Base-by-base conservation (phyloP, 2,888 invertebrate species). In the Phorcus lineatus region DNA sequence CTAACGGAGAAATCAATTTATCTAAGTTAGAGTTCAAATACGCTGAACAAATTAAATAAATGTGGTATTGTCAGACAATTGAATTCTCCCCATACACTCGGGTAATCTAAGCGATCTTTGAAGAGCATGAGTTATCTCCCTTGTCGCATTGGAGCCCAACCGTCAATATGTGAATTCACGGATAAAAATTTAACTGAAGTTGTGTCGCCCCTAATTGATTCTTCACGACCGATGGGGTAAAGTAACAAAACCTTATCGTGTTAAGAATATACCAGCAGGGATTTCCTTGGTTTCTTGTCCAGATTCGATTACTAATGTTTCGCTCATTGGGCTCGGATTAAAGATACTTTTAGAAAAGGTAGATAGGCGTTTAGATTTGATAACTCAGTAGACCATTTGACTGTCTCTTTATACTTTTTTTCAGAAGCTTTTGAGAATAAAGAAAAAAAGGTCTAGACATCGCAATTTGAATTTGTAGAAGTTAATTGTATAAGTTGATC, bases 41-140 rank as follows among this genome's bases (percentile, higher is more conserved):
- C 40, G 70, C 70, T 70, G 40, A 40, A 40, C 70, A 70, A 70
- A 70, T 70, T 40, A 36, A 70, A 70, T 70, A 70, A 70, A 36
- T 31, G 19, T 36, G 70, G 70, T 40, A 70, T 40, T 70, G 40
- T 19, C 16, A 36, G 36, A 70, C 70, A 70, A 40, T 70, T 36
- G 19, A 36, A 70, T 36, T 70, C 19, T 40, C 31, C n/a, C 36
- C 19, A 40, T 19, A 31, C 70, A 70, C 70, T 1, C 28, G 70
- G 70, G 70, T 36, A 70, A 70, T 70, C 36, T 36, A 31, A 31
- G 36, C 19, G 19, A 36, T 70, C 70, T 70, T 70, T 70, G 70
- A 70, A 70, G 70, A 70, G 19, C 70, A 31, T 11, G 70, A 70
- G 40, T 70, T 70, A 70, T 40, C 36, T 70, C 70, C 70, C 36